Percentiles rank a stretch among this genome's conserved stretches.
These are phyloP conservation scores for Gymnarchus niloticus DNA, from an alignment of 2,113 vertebrate genomes.

Conservation along the genomic window DNA sequence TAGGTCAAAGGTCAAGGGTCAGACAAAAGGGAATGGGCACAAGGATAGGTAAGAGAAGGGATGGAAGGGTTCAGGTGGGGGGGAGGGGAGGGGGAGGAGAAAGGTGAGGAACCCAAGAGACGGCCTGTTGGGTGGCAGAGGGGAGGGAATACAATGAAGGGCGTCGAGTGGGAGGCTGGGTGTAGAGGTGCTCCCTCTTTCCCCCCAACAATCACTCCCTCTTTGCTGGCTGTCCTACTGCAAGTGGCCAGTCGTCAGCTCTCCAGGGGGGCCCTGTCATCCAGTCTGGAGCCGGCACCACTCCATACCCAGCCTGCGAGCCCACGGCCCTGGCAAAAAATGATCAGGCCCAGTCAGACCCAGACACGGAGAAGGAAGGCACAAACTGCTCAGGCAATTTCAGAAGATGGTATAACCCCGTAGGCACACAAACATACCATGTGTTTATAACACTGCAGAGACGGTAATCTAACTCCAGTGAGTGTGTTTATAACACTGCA, in stretches of 20 bases:
- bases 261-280: conserved; percentile 60
- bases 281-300: conserved; percentile 66
- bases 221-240: conserved; percentile 26
- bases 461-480: background rate
- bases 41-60: background rate
- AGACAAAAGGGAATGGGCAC: background rate
- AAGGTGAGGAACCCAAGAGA: conserved; percentile 21
- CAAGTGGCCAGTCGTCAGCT: conserved; percentile 31
- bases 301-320: conserved; percentile 54
- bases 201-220: conserved; percentile 29
- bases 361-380: background rate
- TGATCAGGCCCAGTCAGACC: background rate
- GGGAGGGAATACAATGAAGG: conserved; percentile 24
- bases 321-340: conserved; percentile 3
- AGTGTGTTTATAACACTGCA: no score
- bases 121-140: conserved; percentile 4
- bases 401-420: background rate
- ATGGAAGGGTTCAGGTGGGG: background rate
- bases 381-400: background rate
- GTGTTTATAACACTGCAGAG: background rate
- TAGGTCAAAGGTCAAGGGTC: background rate
- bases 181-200: conserved; percentile 11
- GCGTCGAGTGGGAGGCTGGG: background rate
- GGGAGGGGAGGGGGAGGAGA: background rate
- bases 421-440: background rate